Conservation (phyloP, 2,113 vertebrate species). For the Callospermophilus lateralis region DNA sequence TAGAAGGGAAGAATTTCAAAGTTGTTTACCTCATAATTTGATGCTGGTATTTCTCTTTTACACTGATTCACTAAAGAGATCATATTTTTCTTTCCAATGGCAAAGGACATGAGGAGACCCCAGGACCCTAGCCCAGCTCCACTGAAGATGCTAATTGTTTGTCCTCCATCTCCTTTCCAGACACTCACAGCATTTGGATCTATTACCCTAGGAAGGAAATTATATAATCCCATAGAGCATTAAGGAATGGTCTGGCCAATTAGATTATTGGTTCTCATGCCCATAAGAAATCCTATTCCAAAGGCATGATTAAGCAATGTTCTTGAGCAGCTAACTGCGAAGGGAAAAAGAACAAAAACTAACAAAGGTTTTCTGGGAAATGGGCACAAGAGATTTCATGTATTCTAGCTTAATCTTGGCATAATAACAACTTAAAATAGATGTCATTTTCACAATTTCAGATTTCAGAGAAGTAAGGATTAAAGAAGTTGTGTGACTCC, state of each 20-base stretch:
- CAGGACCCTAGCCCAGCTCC: background rate
- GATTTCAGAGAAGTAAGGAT: background rate
- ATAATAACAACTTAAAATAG: background rate
- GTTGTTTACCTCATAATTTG: background rate
- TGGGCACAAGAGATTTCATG: background rate
- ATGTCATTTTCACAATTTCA: background rate
- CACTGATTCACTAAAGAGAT: background rate
- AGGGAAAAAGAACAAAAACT: background rate
- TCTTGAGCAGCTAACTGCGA: background rate
- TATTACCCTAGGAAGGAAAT: background rate
- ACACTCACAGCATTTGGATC: background rate
- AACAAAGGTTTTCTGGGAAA: background rate
- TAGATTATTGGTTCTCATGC: background rate
- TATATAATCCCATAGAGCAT: background rate
- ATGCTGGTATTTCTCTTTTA: background rate
- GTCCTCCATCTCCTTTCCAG: rapidly evolving
- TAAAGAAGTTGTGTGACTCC: background rate
- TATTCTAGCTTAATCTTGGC: background rate
- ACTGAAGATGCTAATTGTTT: background rate
- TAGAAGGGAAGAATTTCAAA: background rate
- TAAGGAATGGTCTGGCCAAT: background rate
- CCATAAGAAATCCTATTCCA: background rate
- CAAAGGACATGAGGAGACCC: background rate
- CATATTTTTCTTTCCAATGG: background rate
- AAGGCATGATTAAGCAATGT: background rate